Evolutionary conservation across 1,140 invertebrate species (phyloP).

Genomic region (Zaprionus lachaisei): DNA sequence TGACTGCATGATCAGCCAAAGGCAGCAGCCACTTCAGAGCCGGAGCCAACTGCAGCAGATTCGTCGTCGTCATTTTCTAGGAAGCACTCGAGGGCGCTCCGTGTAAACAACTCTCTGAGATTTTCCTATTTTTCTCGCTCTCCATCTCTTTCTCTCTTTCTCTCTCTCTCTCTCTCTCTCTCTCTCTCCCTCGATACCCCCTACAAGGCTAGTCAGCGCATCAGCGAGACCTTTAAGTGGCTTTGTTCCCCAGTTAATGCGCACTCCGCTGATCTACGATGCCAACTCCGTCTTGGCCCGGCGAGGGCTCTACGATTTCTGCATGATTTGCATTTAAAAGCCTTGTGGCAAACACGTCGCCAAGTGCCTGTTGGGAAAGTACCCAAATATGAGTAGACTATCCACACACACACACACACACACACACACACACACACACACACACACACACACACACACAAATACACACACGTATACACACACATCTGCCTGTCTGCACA

Average conservation of each 20-base stretch:
- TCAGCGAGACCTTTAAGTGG: slow-evolving; percentile 68
- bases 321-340: slow-evolving; percentile 77
- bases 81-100: slow-evolving; percentile 72
- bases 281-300: not conserved
- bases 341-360: slow-evolving; percentile 23
- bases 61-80: slow-evolving; percentile 76
- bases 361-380: slow-evolving; percentile 43
- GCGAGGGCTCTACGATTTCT: slow-evolving; percentile 51
- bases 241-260: slow-evolving; percentile 67
- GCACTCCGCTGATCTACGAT: slow-evolving; percentile 17
- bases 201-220: slow-evolving; percentile 75
- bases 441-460: not conserved
- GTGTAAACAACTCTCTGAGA: slow-evolving; percentile 70
- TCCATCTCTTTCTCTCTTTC: not conserved
- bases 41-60: slow-evolving; percentile 46
- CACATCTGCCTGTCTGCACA: not conserved
- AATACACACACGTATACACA: not conserved
- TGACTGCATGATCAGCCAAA: slow-evolving; percentile 74
- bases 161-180: not conserved
- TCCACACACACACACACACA: slow-evolving; percentile 4
- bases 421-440: not conserved
- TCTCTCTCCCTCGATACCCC: not conserved
- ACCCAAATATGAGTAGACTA: slow-evolving; percentile 10
- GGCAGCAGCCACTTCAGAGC: slow-evolving; percentile 66
- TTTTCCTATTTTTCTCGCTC: slow-evolving; percentile 36